phyloP scores from a whole-genome alignment of 2,113 vertebrate genomes.

The Octodon degus region DNA sequence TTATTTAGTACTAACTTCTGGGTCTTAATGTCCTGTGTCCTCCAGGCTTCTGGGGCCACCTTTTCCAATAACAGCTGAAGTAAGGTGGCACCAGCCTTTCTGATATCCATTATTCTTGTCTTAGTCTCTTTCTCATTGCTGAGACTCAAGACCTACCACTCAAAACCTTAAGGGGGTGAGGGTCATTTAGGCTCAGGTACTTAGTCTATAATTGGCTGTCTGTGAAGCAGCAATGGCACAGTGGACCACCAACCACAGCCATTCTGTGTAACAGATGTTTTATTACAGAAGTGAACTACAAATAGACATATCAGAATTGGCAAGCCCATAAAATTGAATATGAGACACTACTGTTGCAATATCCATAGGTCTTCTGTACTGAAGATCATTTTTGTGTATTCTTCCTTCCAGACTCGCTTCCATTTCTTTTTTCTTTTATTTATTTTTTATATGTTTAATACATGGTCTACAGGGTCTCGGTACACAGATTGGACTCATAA shows the following conservation, averaged over 20 bases:
- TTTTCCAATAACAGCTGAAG: not conserved
- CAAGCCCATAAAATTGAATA: slow-evolving; percentile 39
- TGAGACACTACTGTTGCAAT: not conserved
- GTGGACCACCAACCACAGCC: not conserved
- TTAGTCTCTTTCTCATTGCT: not conserved
- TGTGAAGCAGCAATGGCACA: not conserved
- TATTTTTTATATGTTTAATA: no score
- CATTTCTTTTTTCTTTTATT: not conserved
- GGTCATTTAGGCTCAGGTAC: not conserved
- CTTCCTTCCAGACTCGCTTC: not conserved
- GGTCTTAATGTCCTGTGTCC: not conserved
- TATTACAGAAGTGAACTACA: slow-evolving; percentile 49
- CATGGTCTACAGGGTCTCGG: no score
- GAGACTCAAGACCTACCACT: not conserved
- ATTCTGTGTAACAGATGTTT: slow-evolving; percentile 28
- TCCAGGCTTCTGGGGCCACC: not conserved
- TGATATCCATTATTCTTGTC: not conserved
- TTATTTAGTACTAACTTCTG: slow-evolving; percentile 6
- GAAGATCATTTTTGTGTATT: not conserved
- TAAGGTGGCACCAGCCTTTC: not conserved
- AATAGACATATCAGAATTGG: slow-evolving; percentile 34
- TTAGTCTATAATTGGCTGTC: not conserved
- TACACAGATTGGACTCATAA: no score
- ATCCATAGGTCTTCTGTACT: slow-evolving; percentile 1
- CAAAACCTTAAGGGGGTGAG: not conserved